Evolutionary conservation across 2,888 invertebrate species (phyloP).

Genomic region (Dexiosoma caninum): DNA sequence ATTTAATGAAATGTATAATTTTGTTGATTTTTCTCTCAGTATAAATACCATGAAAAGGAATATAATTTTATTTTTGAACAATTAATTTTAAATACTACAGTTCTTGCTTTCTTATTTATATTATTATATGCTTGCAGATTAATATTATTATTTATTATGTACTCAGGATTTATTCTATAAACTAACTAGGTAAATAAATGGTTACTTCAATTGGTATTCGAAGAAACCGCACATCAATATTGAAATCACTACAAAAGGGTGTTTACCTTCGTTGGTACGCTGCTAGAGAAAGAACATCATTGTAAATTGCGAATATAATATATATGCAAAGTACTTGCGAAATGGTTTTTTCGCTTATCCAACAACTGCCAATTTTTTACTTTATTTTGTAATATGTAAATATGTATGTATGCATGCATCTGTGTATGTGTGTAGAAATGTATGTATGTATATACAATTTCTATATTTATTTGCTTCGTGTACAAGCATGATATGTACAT

Average conservation of each 20-base stretch:
- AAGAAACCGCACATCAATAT: slow-evolving; percentile 38
- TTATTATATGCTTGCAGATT: too few relatives aligned
- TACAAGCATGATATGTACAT: background rate
- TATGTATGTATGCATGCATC: background rate
- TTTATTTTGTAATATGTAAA: slow-evolving; percentile 41
- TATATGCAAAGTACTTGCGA: slow-evolving; percentile 78
- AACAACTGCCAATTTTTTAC: slow-evolving; percentile 73
- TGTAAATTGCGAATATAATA: slow-evolving; percentile 75
- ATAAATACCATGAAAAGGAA: too few relatives aligned
- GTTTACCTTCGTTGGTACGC: slow-evolving; percentile 70
- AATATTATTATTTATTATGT: too few relatives aligned
- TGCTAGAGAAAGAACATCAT: slow-evolving; percentile 63
- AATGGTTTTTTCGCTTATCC: slow-evolving; percentile 77
- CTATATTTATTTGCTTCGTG: slow-evolving; percentile 1
- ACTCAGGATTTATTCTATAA: too few relatives aligned
- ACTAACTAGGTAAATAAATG: background rate
- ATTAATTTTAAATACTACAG: too few relatives aligned
- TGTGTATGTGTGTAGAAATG: background rate
- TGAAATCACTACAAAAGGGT: slow-evolving; percentile 69
- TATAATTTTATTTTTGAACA: too few relatives aligned
- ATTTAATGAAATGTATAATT: too few relatives aligned
- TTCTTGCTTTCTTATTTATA: too few relatives aligned
- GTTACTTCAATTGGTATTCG: slow-evolving; percentile 10
- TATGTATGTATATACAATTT: background rate
- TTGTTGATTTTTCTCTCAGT: too few relatives aligned